Evolutionary conservation across 1,140 invertebrate species (phyloP), one percentile per base, ranked within the genome.

Genomic region (Drosophila sp.): DNA sequence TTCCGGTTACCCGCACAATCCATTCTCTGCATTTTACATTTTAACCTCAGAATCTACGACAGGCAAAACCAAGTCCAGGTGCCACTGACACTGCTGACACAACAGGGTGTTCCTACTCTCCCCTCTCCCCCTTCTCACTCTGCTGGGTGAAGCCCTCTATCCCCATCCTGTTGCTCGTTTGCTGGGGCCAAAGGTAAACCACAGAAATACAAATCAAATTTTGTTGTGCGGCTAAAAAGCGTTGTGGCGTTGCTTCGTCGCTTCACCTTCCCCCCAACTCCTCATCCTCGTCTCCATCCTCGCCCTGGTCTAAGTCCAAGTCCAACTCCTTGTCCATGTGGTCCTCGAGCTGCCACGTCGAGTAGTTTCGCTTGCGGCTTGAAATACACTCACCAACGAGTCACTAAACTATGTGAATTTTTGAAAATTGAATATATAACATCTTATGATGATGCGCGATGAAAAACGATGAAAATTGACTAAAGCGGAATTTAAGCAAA

Each of bases 181-280:
- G 58, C 11, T 13, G 59, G 79, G 77, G 79, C 79, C 76, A 89
- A 89, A 89, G 84, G 84, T 89, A 84, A 89, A 72, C 84, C 84
- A 89, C 84, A 89, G 84, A 89, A 89, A 89, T 89, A 89, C 84
- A 89, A 89, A 89, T 89, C 84, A 89, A 89, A 89, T 89, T 89
- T 89, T 89, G 83, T 80, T 89, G 83, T 89, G 83, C 79, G 83
- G 79, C 83, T 78, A 80, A 83, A 83, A 83, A 83, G 76, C 81
- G 77, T 86, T 82, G 76, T 76, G 61, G 62, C 40, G 48, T 51
- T 50, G 56, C 56, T 50, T 41, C 59, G 9, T 27, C 11, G 4
- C 9, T 9, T 54, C 11, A 21, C 6, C 27, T 54, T 40, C 16
- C 16, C 27, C 29, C 13, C 25, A n/a, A n/a, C n/a, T 16, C 9